Evolutionary conservation across 2,797 vertebrate genomes (phyloP).

Genomic region (Eremophila alpestris): DNA sequence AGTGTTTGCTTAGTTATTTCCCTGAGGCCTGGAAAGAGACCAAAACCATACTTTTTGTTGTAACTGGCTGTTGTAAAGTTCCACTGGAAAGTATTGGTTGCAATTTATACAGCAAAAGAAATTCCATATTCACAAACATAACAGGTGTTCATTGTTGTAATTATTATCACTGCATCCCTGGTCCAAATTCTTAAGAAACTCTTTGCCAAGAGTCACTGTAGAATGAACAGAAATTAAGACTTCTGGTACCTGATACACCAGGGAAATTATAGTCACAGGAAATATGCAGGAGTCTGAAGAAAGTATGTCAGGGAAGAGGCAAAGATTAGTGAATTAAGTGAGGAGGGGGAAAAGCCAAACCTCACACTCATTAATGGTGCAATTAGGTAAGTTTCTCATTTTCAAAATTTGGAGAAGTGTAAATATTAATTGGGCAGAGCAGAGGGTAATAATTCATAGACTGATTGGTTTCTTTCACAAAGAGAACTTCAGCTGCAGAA

Average conservation of each 20-base stretch:
- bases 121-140: not conserved
- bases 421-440: not conserved
- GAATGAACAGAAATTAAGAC: not conserved
- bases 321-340: not conserved
- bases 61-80: not conserved
- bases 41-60: not conserved
- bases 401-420: not conserved
- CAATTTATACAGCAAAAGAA: not conserved
- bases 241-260: not conserved
- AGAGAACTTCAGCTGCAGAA: not conserved
- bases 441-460: not conserved
- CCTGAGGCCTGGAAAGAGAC: not conserved
- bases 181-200: not conserved
- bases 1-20: not conserved
- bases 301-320: not conserved
- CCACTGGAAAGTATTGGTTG: not conserved
- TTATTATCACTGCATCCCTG: not conserved
- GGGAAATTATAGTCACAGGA: not conserved
- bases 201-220: not conserved
- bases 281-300: not conserved
- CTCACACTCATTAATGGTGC: not conserved
- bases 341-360: not conserved
- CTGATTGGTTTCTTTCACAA: not conserved
- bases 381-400: not conserved
- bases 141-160: not conserved